phyloP scores from a whole-genome alignment of 1,140 invertebrate species.

The Archivesica marissinica region DNA sequence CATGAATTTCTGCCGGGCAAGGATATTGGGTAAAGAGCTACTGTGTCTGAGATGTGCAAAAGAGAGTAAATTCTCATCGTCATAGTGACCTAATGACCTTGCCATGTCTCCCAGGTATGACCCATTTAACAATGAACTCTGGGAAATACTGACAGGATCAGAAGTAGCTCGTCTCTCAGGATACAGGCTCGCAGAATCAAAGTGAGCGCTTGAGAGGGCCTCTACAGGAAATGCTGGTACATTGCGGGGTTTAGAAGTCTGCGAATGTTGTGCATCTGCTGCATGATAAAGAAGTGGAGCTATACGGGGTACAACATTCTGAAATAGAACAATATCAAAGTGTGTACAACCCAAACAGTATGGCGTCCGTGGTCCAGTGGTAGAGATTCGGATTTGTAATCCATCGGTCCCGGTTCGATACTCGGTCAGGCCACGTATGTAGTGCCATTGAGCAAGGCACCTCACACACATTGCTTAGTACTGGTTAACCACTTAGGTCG shows the following conservation, averaged over 20 bases:
- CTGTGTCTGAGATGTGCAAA: constrained; percentile 65
- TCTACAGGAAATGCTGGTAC: background rate
- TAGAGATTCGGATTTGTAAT: no score
- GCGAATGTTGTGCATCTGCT: background rate
- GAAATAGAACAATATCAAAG: constrained; percentile 8
- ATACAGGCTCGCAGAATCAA: background rate
- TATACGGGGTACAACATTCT: background rate
- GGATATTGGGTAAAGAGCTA: constrained; percentile 67
- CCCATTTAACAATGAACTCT: constrained; percentile 32
- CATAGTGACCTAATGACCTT: constrained; percentile 61
- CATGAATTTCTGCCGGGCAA: constrained; percentile 18
- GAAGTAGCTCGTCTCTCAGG: constrained; percentile 39
- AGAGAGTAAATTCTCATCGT: constrained; percentile 49
- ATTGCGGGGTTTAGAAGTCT: background rate
- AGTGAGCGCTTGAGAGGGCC: background rate
- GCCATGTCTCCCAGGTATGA: constrained; percentile 53
- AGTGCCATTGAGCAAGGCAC: no score
- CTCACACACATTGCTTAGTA: no score
- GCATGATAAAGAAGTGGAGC: background rate
- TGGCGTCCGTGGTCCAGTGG: no score
- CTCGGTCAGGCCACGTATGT: no score
- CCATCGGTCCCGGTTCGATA: no score
- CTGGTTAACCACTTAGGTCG: no score
- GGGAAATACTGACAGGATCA: constrained; percentile 49
- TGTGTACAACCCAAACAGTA: no score